Base-by-base conservation (phyloP, 1,140 invertebrate genomes). In the Scylla paramamosain region DNA sequence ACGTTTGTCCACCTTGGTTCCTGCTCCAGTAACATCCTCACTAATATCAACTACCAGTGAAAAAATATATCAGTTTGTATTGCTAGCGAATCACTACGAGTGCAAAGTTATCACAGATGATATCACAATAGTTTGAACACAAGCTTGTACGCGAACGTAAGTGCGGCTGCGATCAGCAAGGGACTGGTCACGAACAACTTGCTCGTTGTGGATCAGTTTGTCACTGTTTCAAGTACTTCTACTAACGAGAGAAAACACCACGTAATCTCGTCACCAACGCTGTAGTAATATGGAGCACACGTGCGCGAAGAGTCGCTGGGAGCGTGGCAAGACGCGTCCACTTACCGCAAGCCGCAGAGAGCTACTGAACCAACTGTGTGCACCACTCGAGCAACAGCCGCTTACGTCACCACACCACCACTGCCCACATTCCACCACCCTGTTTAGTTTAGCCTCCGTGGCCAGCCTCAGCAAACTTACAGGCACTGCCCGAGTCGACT, bases 401-500 rank as follows among this genome's bases (percentile, higher is more conserved):
- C 92, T 93, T 93, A 93, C 92, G 92, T 93, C 92, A 92, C n/a
- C 59, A 93, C 29, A 93, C 6, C 92, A 86, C 92, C 92, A 48
- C 82, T 86, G 45, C 83, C 83, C 92, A 93, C 92, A 93, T 93
- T 93, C 92, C 92, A 29, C 84, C 84, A 93, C 14, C 92, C 84
- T 84, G 92, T 88, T 88, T 31, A 48, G 32, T 16, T 52, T 32
- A 84, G 39, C 39, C 92, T 86, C 82, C 91, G 46, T 82, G 84
- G 84, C 46, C 83, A 46, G n/a, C 90, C 48, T 28, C 92, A 12
- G 4, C 84, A 59, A 77, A 89, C 45, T 77, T 16, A 46, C 84
- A 87, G 84, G 84, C 31, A 46, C 28, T 77, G 52, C 67, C 67
- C 46, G 52, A 3, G 39, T 20, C 46, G 28, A 87, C 92, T 88